Percentiles rank a stretch among this genome's conserved stretches.
Evolutionary conservation across 2,888 invertebrate genomes (phyloP).

Genomic region (Camptogramma bilineatum): DNA sequence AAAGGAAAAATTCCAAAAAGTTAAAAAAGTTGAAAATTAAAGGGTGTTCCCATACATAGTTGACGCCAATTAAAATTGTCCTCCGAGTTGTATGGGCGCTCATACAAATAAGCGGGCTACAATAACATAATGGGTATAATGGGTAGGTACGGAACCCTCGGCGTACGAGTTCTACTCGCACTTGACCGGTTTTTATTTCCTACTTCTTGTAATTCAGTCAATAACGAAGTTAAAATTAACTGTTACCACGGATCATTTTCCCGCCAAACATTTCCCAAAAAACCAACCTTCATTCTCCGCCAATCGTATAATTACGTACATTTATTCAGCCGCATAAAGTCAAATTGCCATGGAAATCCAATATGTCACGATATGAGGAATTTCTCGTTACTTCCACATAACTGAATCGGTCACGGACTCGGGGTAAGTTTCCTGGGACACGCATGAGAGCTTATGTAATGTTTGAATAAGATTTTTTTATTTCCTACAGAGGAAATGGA

Average conservation of each 20-base stretch:
- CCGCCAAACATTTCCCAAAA: background rate
- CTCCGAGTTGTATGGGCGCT: too few species aligned
- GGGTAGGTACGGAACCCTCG: too few species aligned
- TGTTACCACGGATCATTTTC: background rate
- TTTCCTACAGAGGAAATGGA: background rate
- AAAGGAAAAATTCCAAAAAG: too few species aligned
- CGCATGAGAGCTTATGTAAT: slow-evolving; percentile 28
- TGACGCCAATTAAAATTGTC: too few species aligned
- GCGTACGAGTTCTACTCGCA: too few species aligned
- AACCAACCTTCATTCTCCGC: background rate
- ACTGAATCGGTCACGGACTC: slow-evolving; percentile 38
- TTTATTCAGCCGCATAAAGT: slow-evolving; percentile 26
- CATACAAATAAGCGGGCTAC: too few species aligned
- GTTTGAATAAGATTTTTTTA: slow-evolving; percentile 26
- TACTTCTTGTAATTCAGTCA: too few species aligned
- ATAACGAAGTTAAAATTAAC: too few species aligned
- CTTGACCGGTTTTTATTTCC: too few species aligned
- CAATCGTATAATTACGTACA: slow-evolving; percentile 23
- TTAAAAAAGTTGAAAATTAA: too few species aligned
- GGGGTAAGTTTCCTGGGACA: slow-evolving; percentile 28
- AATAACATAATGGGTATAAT: too few species aligned
- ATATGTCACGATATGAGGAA: slow-evolving; percentile 44
- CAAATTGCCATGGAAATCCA: slow-evolving; percentile 39
- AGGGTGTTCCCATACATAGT: too few species aligned
- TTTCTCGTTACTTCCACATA: slow-evolving; percentile 39